phyloP scores from a whole-genome alignment of 2,888 invertebrate genomes.

The Prosopocoilus inquinatus region DNA sequence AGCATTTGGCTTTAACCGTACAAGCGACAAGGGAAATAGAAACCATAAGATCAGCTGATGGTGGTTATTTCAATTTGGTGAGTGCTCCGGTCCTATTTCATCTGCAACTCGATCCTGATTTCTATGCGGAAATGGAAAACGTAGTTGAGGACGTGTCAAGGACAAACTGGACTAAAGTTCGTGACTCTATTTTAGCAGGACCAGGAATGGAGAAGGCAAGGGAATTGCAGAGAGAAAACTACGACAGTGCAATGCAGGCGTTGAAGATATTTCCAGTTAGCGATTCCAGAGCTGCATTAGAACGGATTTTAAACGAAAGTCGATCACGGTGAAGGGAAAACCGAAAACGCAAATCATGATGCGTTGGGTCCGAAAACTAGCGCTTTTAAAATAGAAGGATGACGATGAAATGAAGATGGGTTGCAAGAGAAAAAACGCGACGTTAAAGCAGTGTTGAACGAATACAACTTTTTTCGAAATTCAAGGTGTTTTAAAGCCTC shows the following conservation, averaged over 20 bases:
- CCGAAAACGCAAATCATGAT: too few species aligned
- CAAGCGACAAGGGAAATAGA: constrained; percentile 53
- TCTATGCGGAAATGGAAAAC: constrained; percentile 66
- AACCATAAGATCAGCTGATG: constrained; percentile 36
- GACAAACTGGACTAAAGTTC: constrained; percentile 8
- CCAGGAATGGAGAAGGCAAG: constrained; percentile 71
- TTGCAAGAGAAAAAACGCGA: too few species aligned
- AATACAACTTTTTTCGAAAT: too few species aligned
- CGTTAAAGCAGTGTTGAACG: too few species aligned
- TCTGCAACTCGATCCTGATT: constrained; percentile 65
- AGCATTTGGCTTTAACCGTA: constrained; percentile 84
- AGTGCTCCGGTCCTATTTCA: constrained; percentile 82
- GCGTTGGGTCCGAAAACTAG: too few species aligned
- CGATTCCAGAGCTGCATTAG: constrained; percentile 76
- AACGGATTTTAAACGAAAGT: constrained; percentile 79
- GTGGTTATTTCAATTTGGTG: constrained; percentile 72
- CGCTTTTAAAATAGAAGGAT: too few species aligned
- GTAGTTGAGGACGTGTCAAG: constrained; percentile 58
- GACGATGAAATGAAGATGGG: too few species aligned
- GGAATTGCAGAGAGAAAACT: constrained; percentile 69
- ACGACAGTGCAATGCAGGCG: constrained; percentile 67
- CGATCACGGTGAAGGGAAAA: too few species aligned
- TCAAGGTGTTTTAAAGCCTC: too few species aligned
- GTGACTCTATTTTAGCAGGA: constrained; percentile 49
- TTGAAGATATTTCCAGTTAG: constrained; percentile 71